Evolutionary conservation across 2,113 vertebrate species (phyloP).

Genomic region (Cheilinus undulatus): DNA sequence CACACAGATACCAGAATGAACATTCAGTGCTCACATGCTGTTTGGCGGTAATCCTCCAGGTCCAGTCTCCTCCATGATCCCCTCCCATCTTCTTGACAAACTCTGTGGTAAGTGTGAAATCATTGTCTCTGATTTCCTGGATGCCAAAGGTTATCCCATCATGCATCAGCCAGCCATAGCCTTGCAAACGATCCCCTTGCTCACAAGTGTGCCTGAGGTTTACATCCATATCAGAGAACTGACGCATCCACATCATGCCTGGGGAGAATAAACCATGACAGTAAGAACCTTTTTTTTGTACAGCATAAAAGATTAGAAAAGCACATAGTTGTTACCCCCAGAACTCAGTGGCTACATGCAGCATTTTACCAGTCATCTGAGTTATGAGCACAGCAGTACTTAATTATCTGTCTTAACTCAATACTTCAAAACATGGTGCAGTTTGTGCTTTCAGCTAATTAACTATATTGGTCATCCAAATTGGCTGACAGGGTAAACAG

Average conservation of each 20-base stretch:
- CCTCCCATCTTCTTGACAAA: slow-evolving; percentile 92
- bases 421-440: slow-evolving; percentile 10
- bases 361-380: background rate
- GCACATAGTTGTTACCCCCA: background rate
- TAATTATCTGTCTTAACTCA: slow-evolving; percentile 12
- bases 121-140: slow-evolving; percentile 90
- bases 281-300: background rate
- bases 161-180: slow-evolving; percentile 94
- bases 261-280: background rate
- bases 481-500: slow-evolving; percentile 20
- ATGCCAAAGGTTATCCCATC: slow-evolving; percentile 91
- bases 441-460: slow-evolving; percentile 21
- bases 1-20: background rate
- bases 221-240: slow-evolving; percentile 82
- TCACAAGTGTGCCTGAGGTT: slow-evolving; percentile 92
- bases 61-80: slow-evolving; percentile 94
- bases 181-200: slow-evolving; percentile 86
- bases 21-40: slow-evolving; percentile 82
- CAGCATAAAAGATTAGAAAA: background rate
- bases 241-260: slow-evolving; percentile 97
- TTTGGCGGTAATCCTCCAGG: slow-evolving; percentile 91
- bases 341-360: slow-evolving; percentile 1
- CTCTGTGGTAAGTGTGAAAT: slow-evolving; percentile 88
- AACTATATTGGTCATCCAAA: slow-evolving; percentile 32
- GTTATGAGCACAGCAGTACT: slow-evolving; percentile 9